Evolutionary conservation across 2,113 vertebrate genomes (phyloP), one percentile per base, ranked within the genome.

Genomic region (Delphinapterus leucas): DNA sequence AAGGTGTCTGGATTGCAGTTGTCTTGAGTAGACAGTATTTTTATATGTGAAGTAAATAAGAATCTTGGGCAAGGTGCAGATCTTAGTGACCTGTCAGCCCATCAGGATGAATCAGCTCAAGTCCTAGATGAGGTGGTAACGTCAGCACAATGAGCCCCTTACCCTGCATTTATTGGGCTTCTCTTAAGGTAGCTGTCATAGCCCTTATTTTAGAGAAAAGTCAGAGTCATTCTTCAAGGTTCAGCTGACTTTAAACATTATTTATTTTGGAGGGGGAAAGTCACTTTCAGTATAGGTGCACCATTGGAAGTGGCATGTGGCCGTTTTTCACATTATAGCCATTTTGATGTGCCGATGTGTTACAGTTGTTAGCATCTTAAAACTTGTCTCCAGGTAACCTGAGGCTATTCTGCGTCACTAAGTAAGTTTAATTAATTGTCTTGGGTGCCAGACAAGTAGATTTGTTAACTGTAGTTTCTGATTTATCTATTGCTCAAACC

Each of bases 171-270:
- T 95, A 89, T 83, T 89, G 47, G 87, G 53, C 61, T 9, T 96
- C 90, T 94, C 58, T 95, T 95, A 97, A 74, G 58, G 61, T 67
- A 87, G 68, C 96, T 97, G 90, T 95, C 90, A 90, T n/a, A 93
- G 13, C 8, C 63, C 8, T 74, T 87, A 83, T 83, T 96, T 95
- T 95, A 92, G 80, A 96, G 91, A 92, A 96, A 49, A 92, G n/a
- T 93, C 53, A 92, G 82, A 65, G 73, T 92, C 49, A 80, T 92
- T 97, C 80, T 94, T 96, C 36, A 96, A 90, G 88, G 88, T 94
- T 93, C 28, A 79, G 31, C 55, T 89, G 83, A 89, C 65, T 93
- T 97, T 79, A 88, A 86, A 90, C 93, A 65, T 26, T 86, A 76
- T 71, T 92, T 95, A 67, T 95, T 95, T 93, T 95, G 61, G 86